Base-by-base conservation (phyloP, 2,797 vertebrate species). In the Pitangus sulphuratus region DNA sequence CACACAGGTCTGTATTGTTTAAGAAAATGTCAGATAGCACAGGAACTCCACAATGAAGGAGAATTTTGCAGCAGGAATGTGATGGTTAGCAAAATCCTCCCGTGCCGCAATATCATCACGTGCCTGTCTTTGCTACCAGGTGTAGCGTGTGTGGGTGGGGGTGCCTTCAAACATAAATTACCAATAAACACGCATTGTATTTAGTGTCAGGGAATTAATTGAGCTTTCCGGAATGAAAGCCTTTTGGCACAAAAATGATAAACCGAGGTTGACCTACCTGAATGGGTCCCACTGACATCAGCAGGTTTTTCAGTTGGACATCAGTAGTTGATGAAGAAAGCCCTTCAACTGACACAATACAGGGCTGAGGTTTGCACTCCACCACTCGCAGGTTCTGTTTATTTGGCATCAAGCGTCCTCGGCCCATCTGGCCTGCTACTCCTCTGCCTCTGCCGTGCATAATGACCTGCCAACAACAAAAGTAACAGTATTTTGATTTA, bases 291-390 rank as follows among this genome's bases (percentile, higher is more conserved):
- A 99, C 99, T 42, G 99, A 99, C 98, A 98, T 98, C 94, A 99
- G 99, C 88, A 99, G 98, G 98, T 98, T 99, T 98, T 98, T 98
- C 96, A 99, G 98, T 93, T 99, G 99, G 86, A 97, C 93, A 42
- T 99, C 99, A 5, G 99, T 99, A 77, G 99, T 99, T 95, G 99
- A 99, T 16, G 99, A 99, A 57, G 99, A 99, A 89, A 99, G 99
- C 84, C 99, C 99, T 96, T 99, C 99, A 77, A 99, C 99, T 88
- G 99, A 99, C 96, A 99, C 99, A 1, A 98, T 98, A 13, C 98
- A 98, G 83, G 98, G 97, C 94, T 98, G 98, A 68, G 97, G 98
- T 96, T 98, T 98, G 97, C 98, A 98, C 95, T 99, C 99, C 48
- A 97, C 97, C 77, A 94, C 97, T 76, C 98, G 98, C 84, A 98